Evolutionary conservation across 2,797 vertebrate species (phyloP).

Genomic region (Chelonia mydas): DNA sequence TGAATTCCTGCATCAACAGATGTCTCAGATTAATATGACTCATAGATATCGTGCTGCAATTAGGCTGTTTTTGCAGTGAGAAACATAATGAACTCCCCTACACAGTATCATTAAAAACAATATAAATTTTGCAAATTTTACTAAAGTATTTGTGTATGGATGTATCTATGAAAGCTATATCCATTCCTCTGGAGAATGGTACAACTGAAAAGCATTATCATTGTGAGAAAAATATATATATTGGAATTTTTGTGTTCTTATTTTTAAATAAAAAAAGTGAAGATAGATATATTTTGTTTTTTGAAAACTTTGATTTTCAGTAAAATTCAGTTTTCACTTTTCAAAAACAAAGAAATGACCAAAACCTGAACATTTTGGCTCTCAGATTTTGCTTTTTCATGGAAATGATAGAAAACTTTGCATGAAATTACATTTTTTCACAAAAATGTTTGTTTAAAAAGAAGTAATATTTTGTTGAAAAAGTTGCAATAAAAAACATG

Average conservation of each 20-base stretch:
- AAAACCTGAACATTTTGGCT: not conserved
- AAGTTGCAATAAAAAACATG: not conserved
- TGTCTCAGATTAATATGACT: slow-evolving; percentile 61
- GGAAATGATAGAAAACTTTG: not conserved
- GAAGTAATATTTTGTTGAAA: not conserved
- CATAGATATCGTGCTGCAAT: slow-evolving; percentile 33
- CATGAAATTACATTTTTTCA: not conserved
- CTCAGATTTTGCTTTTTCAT: not conserved
- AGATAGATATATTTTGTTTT: no score
- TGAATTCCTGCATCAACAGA: slow-evolving; percentile 47
- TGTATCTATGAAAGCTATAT: not conserved
- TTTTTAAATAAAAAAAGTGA: not conserved
- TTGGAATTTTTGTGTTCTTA: not conserved
- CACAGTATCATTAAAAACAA: not conserved
- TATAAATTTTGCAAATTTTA: slow-evolving; percentile 2
- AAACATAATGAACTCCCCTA: slow-evolving; percentile 23
- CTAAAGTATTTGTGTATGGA: slow-evolving; percentile 2
- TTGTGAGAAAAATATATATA: not conserved
- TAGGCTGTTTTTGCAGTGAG: slow-evolving; percentile 24
- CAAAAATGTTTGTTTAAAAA: not conserved
- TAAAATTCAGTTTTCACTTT: not conserved
- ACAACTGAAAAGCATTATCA: slow-evolving; percentile 11
- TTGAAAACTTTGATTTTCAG: not conserved
- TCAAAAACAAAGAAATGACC: not conserved
- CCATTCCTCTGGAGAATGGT: slow-evolving; percentile 1